phyloP scores from a whole-genome alignment of 2,113 vertebrate genomes.

The Heterotilapia buettikoferi region DNA sequence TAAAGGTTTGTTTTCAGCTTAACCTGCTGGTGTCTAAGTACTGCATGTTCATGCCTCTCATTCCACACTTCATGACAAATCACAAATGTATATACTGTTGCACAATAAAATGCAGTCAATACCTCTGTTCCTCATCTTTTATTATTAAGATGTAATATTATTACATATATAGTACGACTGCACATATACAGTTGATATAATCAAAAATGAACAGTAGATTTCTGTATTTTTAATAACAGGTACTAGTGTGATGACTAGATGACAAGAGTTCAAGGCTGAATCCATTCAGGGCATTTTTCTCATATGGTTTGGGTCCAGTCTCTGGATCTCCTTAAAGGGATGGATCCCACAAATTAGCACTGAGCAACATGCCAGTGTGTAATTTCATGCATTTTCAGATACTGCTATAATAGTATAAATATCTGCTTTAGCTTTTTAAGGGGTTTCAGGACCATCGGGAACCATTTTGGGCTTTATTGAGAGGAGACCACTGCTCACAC shows the following conservation, averaged over 20 bases:
- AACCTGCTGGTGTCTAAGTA: background rate
- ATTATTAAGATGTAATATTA: background rate
- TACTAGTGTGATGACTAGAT: background rate
- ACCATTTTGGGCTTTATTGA: background rate
- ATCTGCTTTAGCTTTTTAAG: background rate
- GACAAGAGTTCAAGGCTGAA: background rate
- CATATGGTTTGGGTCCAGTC: background rate
- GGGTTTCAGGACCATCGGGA: background rate
- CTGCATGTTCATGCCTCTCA: background rate
- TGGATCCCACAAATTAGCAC: background rate
- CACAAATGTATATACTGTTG: background rate
- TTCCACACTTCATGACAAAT: background rate
- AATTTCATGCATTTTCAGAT: background rate
- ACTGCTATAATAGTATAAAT: background rate
- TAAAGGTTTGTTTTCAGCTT: background rate
- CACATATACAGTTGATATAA: background rate
- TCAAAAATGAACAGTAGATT: background rate
- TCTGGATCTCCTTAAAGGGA: background rate
- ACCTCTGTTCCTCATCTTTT: background rate
- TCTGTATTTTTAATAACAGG: background rate
- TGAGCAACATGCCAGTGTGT: background rate
- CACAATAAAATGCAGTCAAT: background rate
- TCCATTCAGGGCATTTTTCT: background rate
- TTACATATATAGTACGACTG: background rate
- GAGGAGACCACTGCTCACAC: background rate